A percentile compares a stretch with the other conserved stretches of the same genome.
Conservation (phyloP, 1,140 invertebrate genomes). For the Pseudomyrmex dendroicus region DNA sequence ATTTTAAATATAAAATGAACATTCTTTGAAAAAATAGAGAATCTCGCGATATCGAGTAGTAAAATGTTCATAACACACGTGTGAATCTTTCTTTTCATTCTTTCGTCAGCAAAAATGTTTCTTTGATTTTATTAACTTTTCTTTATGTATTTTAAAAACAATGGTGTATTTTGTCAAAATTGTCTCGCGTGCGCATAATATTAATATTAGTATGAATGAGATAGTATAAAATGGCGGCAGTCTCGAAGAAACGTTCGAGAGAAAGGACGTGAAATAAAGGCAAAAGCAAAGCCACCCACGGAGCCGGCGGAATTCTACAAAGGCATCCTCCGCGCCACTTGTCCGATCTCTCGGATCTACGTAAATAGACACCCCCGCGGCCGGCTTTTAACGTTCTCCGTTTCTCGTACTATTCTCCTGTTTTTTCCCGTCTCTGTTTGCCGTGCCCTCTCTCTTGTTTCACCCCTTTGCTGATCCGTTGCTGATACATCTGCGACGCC, state of each 20-base stretch:
- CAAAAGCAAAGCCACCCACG: conserved; percentile 58
- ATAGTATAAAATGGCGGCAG: conserved; percentile 28
- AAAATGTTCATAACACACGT: not conserved
- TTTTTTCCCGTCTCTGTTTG: conserved; percentile 40
- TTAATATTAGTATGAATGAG: conserved; percentile 7
- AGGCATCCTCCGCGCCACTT: conserved; percentile 66
- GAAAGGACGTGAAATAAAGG: conserved; percentile 24
- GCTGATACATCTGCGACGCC: conserved; percentile 50
- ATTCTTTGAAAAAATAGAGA: conserved; percentile 4
- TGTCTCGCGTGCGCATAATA: not conserved
- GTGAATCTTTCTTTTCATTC: conserved; percentile 14
- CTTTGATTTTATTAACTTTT: not conserved
- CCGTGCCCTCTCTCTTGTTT: conserved; percentile 3
- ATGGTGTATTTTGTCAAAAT: not conserved
- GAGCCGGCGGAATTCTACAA: conserved; percentile 59
- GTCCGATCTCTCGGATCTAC: conserved; percentile 75
- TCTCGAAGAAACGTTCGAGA: not conserved
- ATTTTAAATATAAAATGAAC: conserved; percentile 44
- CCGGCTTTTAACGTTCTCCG: conserved; percentile 68
- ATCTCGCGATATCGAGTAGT: conserved; percentile 27
- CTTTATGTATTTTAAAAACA: not conserved
- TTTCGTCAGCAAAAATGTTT: not conserved
- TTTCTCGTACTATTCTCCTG: conserved; percentile 37
- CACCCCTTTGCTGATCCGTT: conserved; percentile 50
- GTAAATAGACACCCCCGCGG: conserved; percentile 73